Base-by-base conservation (phyloP, 2,113 vertebrate species). In the Hucho hucho region DNA sequence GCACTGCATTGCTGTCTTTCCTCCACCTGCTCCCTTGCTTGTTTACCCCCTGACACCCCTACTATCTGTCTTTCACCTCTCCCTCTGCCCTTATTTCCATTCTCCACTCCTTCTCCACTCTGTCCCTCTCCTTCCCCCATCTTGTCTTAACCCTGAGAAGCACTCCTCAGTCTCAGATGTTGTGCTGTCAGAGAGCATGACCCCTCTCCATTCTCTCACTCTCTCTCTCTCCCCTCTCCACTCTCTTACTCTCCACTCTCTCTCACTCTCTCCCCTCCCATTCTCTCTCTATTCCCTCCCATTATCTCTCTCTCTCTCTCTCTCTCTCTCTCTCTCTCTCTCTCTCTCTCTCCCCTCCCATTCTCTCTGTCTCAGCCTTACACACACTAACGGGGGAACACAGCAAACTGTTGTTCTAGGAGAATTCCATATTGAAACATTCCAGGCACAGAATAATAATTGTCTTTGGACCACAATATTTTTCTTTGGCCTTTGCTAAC, bases 121-220 rank as follows among this genome's bases (percentile, higher is more conserved):
- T n/a, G 20, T 20, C 25, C n/a, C 70, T 32, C 28, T 9, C 18
- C 70, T 16, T 53, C 43, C 24, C 6, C 26, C 46, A 3, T 2
- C 14, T 43, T 37, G 29, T 79, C 20, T 75, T 53, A 65, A 61
- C 74, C 80, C 79, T 87, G 76, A 85, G 79, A 88, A 86, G 64
- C 81, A 66, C 79, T 75, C 80, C 75, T 75, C 49, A 68, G 73
- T 87, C 84, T 90, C 82, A 68, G 59, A 84, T 79, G 84, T 64
- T 29, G 69, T 25, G 64, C 84, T 88, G 84, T 88, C 85, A 85
- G 81, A 82, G 82, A 79, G 87, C 87, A 72, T 76, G 18, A 26
- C 11, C 26, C 5, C 16, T n/a, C 25, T 59, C 53, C 28, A 25
- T 53, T 70, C 73, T 69, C 26, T 77, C 75, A 71, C 63, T 18